Conservation (phyloP, 2,797 vertebrate species). For the Orientallactaga sibirica region DNA sequence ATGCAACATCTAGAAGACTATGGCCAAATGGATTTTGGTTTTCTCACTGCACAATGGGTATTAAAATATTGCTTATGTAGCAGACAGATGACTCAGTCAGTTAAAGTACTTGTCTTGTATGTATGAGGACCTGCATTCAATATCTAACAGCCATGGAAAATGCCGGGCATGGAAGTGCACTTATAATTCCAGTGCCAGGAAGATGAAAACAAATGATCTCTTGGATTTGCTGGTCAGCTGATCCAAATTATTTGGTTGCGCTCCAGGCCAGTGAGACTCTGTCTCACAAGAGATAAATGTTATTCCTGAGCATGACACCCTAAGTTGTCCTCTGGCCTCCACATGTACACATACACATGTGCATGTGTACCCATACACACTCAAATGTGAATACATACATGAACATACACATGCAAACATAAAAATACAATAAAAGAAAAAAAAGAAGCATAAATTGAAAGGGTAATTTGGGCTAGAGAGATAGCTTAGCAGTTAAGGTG, state of each 20-base stretch:
- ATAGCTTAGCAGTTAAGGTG: too few species aligned
- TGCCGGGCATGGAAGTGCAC: too few species aligned
- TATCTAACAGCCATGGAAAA: too few species aligned
- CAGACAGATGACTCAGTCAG: neutral
- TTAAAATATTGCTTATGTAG: neutral
- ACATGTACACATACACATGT: too few species aligned
- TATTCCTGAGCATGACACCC: neutral
- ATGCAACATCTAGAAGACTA: neutral
- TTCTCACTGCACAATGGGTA: neutral
- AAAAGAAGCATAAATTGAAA: too few species aligned
- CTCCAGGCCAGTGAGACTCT: neutral
- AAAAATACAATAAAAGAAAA: neutral
- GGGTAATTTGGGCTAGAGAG: neutral
- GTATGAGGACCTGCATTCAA: neutral
- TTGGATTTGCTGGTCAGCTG: too few species aligned
- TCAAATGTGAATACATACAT: neutral
- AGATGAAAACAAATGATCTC: neutral
- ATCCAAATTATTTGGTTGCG: neutral
- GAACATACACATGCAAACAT: neutral
- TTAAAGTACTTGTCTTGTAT: neutral
- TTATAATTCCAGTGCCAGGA: neutral
- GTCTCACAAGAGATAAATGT: neutral
- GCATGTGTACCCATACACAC: too few species aligned
- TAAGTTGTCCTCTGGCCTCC: neutral
- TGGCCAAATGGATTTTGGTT: neutral